A percentile compares a stretch with the other conserved stretches of the same genome.
Evolutionary conservation across 1,140 invertebrate species (phyloP).

Genomic region (Tetragonula clypearis): DNA sequence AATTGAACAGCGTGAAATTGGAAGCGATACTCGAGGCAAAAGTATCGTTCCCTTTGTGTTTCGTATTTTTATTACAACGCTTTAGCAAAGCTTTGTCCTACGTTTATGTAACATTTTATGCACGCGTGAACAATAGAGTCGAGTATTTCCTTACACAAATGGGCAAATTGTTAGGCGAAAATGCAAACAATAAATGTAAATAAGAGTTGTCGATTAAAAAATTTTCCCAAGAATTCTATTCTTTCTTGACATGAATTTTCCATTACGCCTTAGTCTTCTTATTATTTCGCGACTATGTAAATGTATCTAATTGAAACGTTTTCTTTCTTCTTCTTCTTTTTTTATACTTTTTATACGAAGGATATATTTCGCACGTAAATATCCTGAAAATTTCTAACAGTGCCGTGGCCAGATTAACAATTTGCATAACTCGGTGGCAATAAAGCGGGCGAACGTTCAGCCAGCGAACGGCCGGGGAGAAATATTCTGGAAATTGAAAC

Average conservation of each 20-base stretch:
- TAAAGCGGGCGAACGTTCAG: background rate
- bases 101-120: background rate
- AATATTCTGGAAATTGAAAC: constrained; percentile 8
- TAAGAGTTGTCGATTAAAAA: too few relatives aligned
- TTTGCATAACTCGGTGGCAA: background rate
- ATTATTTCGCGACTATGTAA: too few relatives aligned
- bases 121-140: too few relatives aligned
- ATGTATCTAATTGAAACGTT: too few relatives aligned
- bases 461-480: background rate
- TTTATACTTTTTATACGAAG: background rate
- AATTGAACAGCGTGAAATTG: background rate
- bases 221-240: too few relatives aligned
- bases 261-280: too few relatives aligned
- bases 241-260: too few relatives aligned
- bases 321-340: too few relatives aligned
- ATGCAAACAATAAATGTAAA: too few relatives aligned
- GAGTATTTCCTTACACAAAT: too few relatives aligned
- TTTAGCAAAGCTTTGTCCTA: background rate
- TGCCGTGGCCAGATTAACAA: background rate
- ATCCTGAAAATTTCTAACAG: background rate
- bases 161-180: too few relatives aligned
- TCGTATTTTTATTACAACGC: background rate
- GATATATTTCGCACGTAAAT: background rate
- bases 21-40: background rate
- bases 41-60: background rate